Evolutionary conservation across 2,797 vertebrate genomes (phyloP).

Genomic region (Potorous gilbertii): DNA sequence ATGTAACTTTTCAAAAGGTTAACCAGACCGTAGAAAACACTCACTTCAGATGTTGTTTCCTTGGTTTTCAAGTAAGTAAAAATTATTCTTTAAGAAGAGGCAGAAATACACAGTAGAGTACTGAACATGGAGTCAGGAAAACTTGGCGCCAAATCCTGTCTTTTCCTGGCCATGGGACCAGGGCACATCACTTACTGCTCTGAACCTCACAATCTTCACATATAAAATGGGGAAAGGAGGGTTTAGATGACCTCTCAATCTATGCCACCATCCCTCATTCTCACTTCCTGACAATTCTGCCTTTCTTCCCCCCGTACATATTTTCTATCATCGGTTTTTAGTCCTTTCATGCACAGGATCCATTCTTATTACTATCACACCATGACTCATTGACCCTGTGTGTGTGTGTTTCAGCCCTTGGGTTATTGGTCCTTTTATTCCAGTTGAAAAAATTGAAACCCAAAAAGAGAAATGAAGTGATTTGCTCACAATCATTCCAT

Average conservation of each 20-base stretch:
- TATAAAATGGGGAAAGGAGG: background rate
- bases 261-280: background rate
- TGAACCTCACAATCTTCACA: background rate
- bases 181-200: background rate
- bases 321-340: background rate
- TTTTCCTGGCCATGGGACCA: background rate
- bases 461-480: background rate
- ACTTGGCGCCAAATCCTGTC: background rate
- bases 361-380: background rate
- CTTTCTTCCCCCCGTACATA: background rate
- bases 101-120: background rate
- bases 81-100: background rate
- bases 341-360: background rate
- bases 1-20: background rate
- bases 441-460: background rate
- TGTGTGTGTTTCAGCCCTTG: background rate
- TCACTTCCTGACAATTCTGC: background rate
- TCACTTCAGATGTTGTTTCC: background rate
- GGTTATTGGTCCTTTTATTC: background rate
- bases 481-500: background rate
- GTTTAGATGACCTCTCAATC: background rate
- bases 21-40: background rate
- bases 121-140: background rate
- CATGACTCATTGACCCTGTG: background rate
- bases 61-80: background rate